phyloP scores from a whole-genome alignment of 2,888 invertebrate species.

The Plagiodera versicolora region DNA sequence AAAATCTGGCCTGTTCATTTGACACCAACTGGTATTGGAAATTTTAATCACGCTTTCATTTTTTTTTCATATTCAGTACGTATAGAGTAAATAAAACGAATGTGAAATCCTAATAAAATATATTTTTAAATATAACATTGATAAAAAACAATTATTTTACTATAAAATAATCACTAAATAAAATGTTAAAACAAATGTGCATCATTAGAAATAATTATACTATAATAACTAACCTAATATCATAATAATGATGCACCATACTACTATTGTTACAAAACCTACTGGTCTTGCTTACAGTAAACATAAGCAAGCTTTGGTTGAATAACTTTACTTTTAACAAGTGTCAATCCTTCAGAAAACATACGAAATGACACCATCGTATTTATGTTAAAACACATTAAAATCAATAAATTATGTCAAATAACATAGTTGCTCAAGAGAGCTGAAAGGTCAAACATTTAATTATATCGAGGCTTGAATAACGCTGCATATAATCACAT shows the following conservation, averaged over 20 bases:
- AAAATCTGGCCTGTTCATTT: too few relatives aligned
- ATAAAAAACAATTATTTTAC: slow-evolving; percentile 46
- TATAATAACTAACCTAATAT: slow-evolving; percentile 34
- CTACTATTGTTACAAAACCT: slow-evolving; percentile 37
- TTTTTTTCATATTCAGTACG: too few relatives aligned
- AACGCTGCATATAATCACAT: slow-evolving; percentile 38
- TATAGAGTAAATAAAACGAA: slow-evolving; percentile 18
- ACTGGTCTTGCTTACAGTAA: slow-evolving; percentile 35
- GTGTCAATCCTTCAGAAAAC: background rate
- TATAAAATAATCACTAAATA: slow-evolving; percentile 36
- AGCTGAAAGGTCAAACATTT: background rate
- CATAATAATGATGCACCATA: slow-evolving; percentile 31
- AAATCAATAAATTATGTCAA: slow-evolving; percentile 39
- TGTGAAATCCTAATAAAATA: slow-evolving; percentile 48
- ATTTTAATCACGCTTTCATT: too few relatives aligned
- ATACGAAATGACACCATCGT: background rate
- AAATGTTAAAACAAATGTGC: slow-evolving; percentile 35
- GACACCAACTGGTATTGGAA: too few relatives aligned
- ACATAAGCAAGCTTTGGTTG: slow-evolving; percentile 43
- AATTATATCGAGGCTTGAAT: background rate
- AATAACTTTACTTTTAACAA: slow-evolving; percentile 28
- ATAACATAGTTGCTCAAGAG: slow-evolving; percentile 18
- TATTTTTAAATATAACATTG: slow-evolving; percentile 54
- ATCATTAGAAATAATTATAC: slow-evolving; percentile 37
- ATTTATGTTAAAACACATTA: slow-evolving; percentile 47